A percentile compares a stretch with the other conserved stretches of the same genome.
Evolutionary conservation across 1,140 invertebrate genomes (phyloP).

Genomic region (Pseudomyrmex concolor): DNA sequence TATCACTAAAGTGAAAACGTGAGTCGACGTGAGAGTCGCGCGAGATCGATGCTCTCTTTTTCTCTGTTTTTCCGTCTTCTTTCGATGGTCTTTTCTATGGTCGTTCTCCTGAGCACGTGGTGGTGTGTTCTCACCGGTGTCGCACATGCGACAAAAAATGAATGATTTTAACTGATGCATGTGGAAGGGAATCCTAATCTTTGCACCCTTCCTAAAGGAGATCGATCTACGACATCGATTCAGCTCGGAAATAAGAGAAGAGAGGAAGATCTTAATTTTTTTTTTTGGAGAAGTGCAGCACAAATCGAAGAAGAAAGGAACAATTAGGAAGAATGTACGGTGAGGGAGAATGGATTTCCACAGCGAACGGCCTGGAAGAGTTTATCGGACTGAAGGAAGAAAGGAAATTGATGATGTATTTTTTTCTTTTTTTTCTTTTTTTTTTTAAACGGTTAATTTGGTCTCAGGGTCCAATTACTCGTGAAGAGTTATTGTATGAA

Average conservation of each 20-base stretch:
- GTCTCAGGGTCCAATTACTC: conserved; percentile 79
- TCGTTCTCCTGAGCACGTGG: neutral
- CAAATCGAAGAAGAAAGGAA: conserved; percentile 45
- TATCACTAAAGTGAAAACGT: conserved; percentile 39
- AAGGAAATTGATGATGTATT: conserved; percentile 51
- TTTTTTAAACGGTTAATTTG: conserved; percentile 77
- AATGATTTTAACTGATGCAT: neutral
- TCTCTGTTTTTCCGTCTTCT: neutral
- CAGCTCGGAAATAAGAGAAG: conserved; percentile 32
- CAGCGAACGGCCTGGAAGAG: conserved; percentile 1
- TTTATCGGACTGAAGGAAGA: conserved; percentile 50
- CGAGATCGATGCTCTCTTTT: conserved; percentile 41
- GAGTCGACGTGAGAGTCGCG: conserved; percentile 27
- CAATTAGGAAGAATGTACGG: conserved; percentile 9
- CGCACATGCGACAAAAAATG: conserved; percentile 22
- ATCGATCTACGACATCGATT: conserved; percentile 32
- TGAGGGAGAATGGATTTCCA: conserved; percentile 29
- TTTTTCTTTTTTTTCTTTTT: neutral
- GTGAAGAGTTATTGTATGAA: conserved; percentile 93
- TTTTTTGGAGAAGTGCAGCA: conserved; percentile 49
- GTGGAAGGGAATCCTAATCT: neutral
- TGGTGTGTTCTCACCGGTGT: neutral
- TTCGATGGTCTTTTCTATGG: conserved; percentile 28
- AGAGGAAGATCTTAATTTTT: conserved; percentile 29
- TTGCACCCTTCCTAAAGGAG: conserved; percentile 20